Percentiles rank a stretch among this genome's conserved stretches.
These are phyloP conservation scores for Ammodytes marinus DNA, from an alignment of 2,113 vertebrate species.

Conservation along the genomic window DNA sequence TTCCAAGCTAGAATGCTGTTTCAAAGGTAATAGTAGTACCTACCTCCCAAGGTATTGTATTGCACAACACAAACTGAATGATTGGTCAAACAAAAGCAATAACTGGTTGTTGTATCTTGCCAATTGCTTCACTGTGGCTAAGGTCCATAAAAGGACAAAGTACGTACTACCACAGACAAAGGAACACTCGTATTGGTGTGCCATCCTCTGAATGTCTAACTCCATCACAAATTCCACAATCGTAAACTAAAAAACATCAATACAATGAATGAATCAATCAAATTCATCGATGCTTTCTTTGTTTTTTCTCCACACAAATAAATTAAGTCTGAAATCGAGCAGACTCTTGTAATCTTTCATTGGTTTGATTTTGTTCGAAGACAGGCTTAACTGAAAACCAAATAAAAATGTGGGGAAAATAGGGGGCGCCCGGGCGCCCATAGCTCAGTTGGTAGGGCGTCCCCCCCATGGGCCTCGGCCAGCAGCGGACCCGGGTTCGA, in stretches of 20 bases:
- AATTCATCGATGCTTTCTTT: not conserved
- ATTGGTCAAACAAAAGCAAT: not conserved
- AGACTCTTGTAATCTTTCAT: not conserved
- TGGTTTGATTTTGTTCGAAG: not conserved
- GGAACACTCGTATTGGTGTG: constrained; percentile 1
- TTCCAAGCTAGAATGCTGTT: not conserved
- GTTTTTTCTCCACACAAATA: not conserved
- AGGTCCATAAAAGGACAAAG: not conserved
- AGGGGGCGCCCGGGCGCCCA: no score
- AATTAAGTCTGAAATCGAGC: not conserved
- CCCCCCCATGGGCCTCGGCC: no score
- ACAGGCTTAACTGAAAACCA: no score
- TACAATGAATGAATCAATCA: not conserved
- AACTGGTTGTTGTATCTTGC: not conserved
- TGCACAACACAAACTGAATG: not conserved
- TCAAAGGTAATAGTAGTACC: no score
- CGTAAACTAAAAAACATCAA: not conserved
- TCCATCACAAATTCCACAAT: not conserved
- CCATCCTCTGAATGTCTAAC: not conserved
- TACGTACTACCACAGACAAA: not conserved
- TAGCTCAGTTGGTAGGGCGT: no score
- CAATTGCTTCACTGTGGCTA: constrained; percentile 1
- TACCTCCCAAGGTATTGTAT: not conserved
- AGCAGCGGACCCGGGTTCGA: no score
- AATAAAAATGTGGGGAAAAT: no score